phyloP scores from a whole-genome alignment of 2,797 vertebrate genomes.

The Aythya fuligula region DNA sequence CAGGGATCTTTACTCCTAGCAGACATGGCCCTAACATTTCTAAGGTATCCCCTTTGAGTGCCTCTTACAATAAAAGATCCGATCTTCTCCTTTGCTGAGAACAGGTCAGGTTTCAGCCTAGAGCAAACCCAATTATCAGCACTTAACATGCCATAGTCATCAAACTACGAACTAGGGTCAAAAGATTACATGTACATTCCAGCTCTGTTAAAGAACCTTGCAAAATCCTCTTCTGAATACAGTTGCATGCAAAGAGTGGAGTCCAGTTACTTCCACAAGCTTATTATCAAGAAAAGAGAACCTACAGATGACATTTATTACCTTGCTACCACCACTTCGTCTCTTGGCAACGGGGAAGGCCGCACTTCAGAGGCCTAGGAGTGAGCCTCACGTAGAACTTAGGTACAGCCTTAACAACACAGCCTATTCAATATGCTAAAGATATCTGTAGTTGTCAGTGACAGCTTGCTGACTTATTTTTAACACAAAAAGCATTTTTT shows the following conservation, averaged over 20 bases:
- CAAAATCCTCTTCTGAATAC: slow-evolving; percentile 14
- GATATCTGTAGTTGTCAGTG: neutral
- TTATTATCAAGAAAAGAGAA: slow-evolving; percentile 23
- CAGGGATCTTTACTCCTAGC: neutral
- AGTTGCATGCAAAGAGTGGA: neutral
- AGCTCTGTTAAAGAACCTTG: neutral
- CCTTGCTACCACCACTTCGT: neutral
- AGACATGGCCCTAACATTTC: neutral
- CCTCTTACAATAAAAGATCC: neutral
- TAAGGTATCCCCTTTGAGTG: neutral
- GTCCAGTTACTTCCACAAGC: slow-evolving; percentile 5
- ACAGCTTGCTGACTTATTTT: neutral
- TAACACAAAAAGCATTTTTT: neutral
- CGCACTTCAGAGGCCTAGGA: neutral
- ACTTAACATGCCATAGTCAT: slow-evolving; percentile 31
- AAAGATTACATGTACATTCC: slow-evolving; percentile 44
- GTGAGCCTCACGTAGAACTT: neutral
- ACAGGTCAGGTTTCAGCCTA: slow-evolving; percentile 48
- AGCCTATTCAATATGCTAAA: neutral
- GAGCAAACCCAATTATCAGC: slow-evolving; percentile 49
- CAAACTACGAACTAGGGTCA: slow-evolving; percentile 29
- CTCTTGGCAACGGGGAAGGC: slow-evolving; percentile 1
- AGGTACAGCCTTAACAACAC: neutral
- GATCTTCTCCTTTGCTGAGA: neutral
- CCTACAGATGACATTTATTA: neutral